phyloP scores from a whole-genome alignment of 2,797 vertebrate species.

The Huso huso region DNA sequence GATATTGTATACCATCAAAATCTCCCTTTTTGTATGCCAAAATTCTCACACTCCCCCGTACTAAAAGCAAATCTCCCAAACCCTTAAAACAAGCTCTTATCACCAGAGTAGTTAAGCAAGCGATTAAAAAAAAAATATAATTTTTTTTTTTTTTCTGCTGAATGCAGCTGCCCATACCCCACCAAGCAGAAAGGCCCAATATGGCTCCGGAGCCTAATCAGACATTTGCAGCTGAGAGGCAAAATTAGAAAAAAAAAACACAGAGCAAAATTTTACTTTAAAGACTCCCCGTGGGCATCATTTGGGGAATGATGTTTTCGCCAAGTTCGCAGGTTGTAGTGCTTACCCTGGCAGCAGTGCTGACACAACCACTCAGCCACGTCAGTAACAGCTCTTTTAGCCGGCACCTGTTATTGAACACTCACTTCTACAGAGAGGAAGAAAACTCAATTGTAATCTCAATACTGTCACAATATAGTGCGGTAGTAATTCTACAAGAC shows the following conservation, averaged over 20 bases:
- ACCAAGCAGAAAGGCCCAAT: slow-evolving; percentile 60
- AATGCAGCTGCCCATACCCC: slow-evolving; percentile 48
- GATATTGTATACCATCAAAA: too few species aligned
- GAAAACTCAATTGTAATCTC: slow-evolving; percentile 72
- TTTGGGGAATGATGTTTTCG: slow-evolving; percentile 55
- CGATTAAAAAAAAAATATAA: background rate
- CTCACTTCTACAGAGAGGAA: slow-evolving; percentile 55
- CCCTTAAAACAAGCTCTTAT: slow-evolving; percentile 33
- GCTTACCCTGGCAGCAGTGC: slow-evolving; percentile 55
- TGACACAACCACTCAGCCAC: slow-evolving; percentile 70
- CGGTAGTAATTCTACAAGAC: slow-evolving; percentile 67
- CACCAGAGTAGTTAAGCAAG: slow-evolving; percentile 3
- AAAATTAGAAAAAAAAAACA: slow-evolving; percentile 44
- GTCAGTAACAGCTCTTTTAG: slow-evolving; percentile 65
- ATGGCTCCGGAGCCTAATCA: slow-evolving; percentile 48
- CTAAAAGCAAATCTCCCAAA: slow-evolving; percentile 4
- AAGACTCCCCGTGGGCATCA: slow-evolving; percentile 56
- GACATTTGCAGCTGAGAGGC: slow-evolving; percentile 47
- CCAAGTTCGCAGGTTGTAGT: slow-evolving; percentile 64
- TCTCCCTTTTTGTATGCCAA: too few species aligned
- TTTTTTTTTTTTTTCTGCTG: slow-evolving; percentile 45
- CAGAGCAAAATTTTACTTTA: slow-evolving; percentile 48
- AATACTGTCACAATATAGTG: slow-evolving; percentile 64
- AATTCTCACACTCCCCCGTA: too few species aligned
- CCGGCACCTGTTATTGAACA: slow-evolving; percentile 71